Conservation (phyloP, 1,140 invertebrate genomes). For the Thaumatotibia leucotreta region DNA sequence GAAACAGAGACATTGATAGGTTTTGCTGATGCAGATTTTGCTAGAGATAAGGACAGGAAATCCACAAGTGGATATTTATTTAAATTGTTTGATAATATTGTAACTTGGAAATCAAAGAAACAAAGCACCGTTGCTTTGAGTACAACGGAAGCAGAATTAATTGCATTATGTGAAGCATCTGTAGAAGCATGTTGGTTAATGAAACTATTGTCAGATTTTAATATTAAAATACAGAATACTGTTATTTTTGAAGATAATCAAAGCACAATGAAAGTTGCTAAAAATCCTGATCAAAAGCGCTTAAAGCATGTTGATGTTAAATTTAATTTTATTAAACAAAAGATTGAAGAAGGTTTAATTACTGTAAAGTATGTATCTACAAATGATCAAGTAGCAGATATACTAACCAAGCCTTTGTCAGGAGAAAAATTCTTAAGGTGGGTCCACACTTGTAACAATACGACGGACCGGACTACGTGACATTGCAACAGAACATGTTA, state of each 20-base stretch:
- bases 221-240: background rate
- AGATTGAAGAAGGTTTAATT: background rate
- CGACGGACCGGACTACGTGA: too few relatives aligned
- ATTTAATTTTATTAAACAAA: background rate
- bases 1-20: background rate
- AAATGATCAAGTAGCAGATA: background rate
- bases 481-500: too few relatives aligned
- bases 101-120: constrained; percentile 35
- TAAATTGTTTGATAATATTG: constrained; percentile 31
- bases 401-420: background rate
- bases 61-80: constrained; percentile 38
- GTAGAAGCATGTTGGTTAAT: constrained; percentile 27
- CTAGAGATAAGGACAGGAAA: constrained; percentile 18
- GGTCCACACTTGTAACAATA: too few relatives aligned
- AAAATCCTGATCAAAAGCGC: background rate
- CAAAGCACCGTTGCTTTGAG: constrained; percentile 46
- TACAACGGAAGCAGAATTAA: constrained; percentile 52
- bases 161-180: constrained; percentile 30
- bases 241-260: background rate
- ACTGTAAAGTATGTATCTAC: background rate
- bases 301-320: background rate
- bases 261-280: background rate
- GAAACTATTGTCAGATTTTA: background rate
- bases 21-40: background rate
- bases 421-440: background rate